phyloP scores from a whole-genome alignment of 2,797 vertebrate genomes.

The Hippoglossus hippoglossus region DNA sequence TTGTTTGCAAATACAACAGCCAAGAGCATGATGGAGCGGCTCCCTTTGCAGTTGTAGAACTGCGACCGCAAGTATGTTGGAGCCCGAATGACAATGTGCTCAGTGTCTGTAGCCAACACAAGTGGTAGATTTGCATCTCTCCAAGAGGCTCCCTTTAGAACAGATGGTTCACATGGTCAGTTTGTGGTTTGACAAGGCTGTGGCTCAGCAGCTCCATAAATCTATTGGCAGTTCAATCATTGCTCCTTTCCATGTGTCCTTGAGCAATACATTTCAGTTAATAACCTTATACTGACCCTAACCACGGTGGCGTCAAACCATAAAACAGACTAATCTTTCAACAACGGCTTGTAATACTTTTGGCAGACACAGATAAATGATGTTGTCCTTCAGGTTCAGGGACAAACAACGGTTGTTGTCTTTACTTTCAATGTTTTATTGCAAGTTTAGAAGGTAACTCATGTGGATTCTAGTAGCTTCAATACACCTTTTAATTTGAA shows the following conservation, averaged over 20 bases:
- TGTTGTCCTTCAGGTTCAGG: background rate
- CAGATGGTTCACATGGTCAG: background rate
- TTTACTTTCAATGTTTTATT: background rate
- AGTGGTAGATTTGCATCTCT: constrained; percentile 14
- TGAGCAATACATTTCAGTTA: background rate
- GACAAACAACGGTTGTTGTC: background rate
- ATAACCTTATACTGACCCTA: background rate
- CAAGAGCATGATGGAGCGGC: constrained; percentile 19
- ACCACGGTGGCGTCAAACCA: background rate
- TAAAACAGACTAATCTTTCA: background rate
- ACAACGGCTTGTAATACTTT: background rate
- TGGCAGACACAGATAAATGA: background rate
- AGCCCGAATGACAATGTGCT: constrained; percentile 17
- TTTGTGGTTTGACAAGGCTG: background rate
- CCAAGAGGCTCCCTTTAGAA: background rate
- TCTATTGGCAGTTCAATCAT: background rate
- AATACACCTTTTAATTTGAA: background rate
- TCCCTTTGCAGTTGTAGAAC: constrained; percentile 22
- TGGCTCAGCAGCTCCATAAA: background rate
- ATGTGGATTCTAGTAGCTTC: background rate
- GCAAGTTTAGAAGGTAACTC: no score
- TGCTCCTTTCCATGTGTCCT: background rate
- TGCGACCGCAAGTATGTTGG: background rate
- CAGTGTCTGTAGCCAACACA: constrained; percentile 5
- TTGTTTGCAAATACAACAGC: constrained; percentile 43